Evolutionary conservation across 2,888 invertebrate genomes (phyloP).

Genomic region (Carpatolechia fugitivella): DNA sequence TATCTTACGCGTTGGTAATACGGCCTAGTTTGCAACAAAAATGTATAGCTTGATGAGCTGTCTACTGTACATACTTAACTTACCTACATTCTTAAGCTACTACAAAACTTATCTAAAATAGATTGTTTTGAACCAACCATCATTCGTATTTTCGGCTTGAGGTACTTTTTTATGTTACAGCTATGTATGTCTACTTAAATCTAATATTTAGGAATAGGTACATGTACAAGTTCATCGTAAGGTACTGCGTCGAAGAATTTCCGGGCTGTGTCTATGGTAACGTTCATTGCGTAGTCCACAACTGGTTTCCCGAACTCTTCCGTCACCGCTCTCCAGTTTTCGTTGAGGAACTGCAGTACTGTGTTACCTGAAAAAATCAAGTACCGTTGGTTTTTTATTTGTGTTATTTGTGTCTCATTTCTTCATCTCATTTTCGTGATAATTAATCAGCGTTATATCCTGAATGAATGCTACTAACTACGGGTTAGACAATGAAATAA

Average conservation of each 20-base stretch:
- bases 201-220: constrained; percentile 67
- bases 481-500: no score
- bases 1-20: no score
- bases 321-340: constrained; percentile 71
- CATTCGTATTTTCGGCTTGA: neutral
- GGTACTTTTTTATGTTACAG: constrained; percentile 6
- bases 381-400: neutral
- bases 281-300: constrained; percentile 69
- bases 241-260: constrained; percentile 71
- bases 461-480: no score
- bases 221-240: constrained; percentile 63
- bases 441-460: no score
- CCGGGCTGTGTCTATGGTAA: constrained; percentile 62
- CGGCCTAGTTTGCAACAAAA: no score
- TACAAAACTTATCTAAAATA: no score
- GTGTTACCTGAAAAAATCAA: constrained; percentile 59
- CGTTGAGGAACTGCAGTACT: constrained; percentile 66
- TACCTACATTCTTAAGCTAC: no score
- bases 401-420: constrained; percentile 14
- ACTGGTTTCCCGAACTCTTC: constrained; percentile 73
- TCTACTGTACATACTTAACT: no score
- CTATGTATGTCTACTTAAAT: neutral
- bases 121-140: no score
- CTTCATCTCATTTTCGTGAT: no score
- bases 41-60: no score